Base-by-base conservation (phyloP, 2,113 vertebrate genomes). In the Connochaetes taurinus region DNA sequence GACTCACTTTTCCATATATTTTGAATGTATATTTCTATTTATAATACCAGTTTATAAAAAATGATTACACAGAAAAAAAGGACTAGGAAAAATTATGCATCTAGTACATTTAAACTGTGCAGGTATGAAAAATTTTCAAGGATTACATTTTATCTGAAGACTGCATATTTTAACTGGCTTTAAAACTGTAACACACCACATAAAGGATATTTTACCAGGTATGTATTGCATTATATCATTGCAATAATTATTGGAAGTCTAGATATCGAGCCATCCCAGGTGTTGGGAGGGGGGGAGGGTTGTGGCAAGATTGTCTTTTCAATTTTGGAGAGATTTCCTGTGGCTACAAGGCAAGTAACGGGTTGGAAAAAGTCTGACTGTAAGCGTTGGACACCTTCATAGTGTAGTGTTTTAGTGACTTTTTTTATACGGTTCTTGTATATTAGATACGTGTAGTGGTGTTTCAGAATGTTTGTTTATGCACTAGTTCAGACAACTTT, bases 401-500 rank as follows among this genome's bases (percentile, higher is more conserved):
- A 99, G 99, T 99, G 98, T 99, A 99, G 99, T 99, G 99, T 99
- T 99, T 99, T 99, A 99, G 99, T 99, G 98, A 99, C 99, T 99
- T 99, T 99, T 99, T 99, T 99, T 99, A 99, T 99, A 99, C 99
- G 98, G 99, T 99, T 99, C 99, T 99, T 99, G 99, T 99, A 99
- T 98, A 99, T 99, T 99, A 99, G 99, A 99, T 99, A 99, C 95
- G 99, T 99, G 99, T 99, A 99, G 99, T 99, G 98, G 99, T 99
- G 99, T 99, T 99, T 99, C 99, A 98, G 98, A 99, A 99, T 99
- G 99, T 99, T 99, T 99, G 99, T 99, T 99, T 99, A 99, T 99
- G 99, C 99, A 99, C 99, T 99, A 99, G 99, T 99, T 99, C 99
- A 99, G 99, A 99, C 99, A 99, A 99, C 99, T 99, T 99, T 99